Conservation (phyloP, 2,888 invertebrate species). For the Orchestes rusci region DNA sequence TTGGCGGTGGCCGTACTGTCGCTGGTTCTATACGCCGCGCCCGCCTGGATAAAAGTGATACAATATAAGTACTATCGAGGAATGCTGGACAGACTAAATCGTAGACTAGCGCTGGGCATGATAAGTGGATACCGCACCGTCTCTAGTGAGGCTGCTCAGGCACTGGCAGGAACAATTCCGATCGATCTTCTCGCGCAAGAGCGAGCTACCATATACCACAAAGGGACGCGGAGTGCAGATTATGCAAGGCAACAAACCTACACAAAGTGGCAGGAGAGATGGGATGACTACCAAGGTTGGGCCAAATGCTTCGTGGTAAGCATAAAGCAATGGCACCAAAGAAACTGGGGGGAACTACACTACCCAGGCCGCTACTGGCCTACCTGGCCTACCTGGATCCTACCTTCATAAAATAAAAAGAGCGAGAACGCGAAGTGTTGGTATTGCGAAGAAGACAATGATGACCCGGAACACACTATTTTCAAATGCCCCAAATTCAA, state of each 20-base stretch:
- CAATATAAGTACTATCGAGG: conserved; percentile 10
- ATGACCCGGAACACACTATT: background rate
- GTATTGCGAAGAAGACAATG: background rate
- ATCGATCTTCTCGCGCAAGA: background rate
- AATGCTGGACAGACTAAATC: conserved; percentile 5
- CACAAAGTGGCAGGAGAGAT: background rate
- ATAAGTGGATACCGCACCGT: conserved; percentile 16
- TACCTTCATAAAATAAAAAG: background rate
- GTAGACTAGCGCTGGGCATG: conserved; percentile 14
- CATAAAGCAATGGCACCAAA: background rate
- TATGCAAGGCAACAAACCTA: background rate
- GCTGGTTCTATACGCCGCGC: background rate
- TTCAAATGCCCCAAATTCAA: background rate
- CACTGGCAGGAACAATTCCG: background rate
- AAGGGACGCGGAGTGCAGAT: background rate
- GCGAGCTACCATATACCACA: background rate
- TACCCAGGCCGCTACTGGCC: background rate
- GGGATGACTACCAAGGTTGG: background rate
- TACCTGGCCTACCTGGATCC: background rate
- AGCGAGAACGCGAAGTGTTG: background rate
- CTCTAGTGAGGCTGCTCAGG: background rate
- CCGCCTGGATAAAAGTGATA: conserved; percentile 17
- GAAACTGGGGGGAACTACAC: background rate
- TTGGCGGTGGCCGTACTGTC: background rate
- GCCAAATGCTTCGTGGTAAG: background rate